These are phyloP conservation scores for zebrafish (Danio rerio) DNA, from an alignment of 2,113 vertebrate genomes.

Conservation along the genomic window GRCz12tu NC_133196.1:26308501-26309000, in stretches of 20 bases:
- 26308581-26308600: not conserved
- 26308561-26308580: conserved; percentile 2
- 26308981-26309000: not conserved
- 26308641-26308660: not conserved
- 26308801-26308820: conserved; percentile 7
- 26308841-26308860: conserved; percentile 37
- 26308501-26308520: conserved; percentile 28
- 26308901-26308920: conserved; percentile 11
- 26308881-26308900: not conserved
- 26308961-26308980: not conserved
- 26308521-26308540: conserved; percentile 32
- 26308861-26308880: conserved; percentile 29
- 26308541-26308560: conserved; percentile 47
- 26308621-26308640: not conserved
- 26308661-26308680: not conserved
- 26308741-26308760: not conserved
- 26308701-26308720: conserved; percentile 12
- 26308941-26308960: conserved; percentile 18
- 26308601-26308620: not conserved
- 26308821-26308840: conserved; percentile 31
- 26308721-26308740: conserved; percentile 17
- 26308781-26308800: conserved; percentile 27
- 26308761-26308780: conserved; percentile 21
- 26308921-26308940: not conserved
- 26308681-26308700: not conserved